phyloP scores from a whole-genome alignment of 2,888 invertebrate genomes.

The Beris morrisii region DNA sequence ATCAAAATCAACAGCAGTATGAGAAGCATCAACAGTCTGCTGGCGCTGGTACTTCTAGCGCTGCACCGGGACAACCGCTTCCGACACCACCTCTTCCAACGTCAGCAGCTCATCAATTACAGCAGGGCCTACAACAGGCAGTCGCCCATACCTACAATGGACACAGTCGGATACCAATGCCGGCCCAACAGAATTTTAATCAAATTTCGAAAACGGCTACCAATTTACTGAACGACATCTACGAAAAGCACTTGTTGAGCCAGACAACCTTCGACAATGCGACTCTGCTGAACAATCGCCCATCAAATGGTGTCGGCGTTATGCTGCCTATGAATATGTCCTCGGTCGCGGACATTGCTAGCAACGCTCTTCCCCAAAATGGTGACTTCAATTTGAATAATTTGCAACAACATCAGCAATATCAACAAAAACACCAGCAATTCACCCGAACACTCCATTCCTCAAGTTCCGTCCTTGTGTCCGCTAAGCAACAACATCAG shows the following conservation, averaged over 20 bases:
- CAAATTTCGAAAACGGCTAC: slow-evolving; percentile 51
- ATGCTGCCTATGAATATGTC: slow-evolving; percentile 11
- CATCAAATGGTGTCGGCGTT: slow-evolving; percentile 20
- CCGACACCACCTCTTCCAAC: slow-evolving; percentile 3
- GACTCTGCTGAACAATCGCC: slow-evolving; percentile 27
- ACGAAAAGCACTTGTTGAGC: slow-evolving; percentile 51
- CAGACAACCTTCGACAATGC: slow-evolving; percentile 47
- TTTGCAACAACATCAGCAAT: slow-evolving; percentile 33
- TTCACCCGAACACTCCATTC: slow-evolving; percentile 7
- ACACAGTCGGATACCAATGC: slow-evolving; percentile 33
- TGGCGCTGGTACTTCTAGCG: slow-evolving; percentile 14
- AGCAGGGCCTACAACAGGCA: slow-evolving; percentile 26
- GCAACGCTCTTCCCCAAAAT: neutral
- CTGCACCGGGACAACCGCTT: neutral
- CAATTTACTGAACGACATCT: slow-evolving; percentile 50
- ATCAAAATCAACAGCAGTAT: slow-evolving; percentile 16
- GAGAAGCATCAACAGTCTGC: slow-evolving; percentile 31
- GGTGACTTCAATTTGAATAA: slow-evolving; percentile 35
- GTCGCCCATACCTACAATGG: neutral
- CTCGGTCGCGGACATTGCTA: slow-evolving; percentile 15
- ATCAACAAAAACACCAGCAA: slow-evolving; percentile 27
- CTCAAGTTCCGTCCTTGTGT: neutral
- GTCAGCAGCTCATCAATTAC: slow-evolving; percentile 29
- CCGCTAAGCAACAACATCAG: slow-evolving; percentile 13
- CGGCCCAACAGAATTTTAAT: slow-evolving; percentile 46